A percentile compares a stretch with the other conserved stretches of the same genome.
Conservation (phyloP, 2,888 invertebrate genomes). For the Cyaniris semiargus region DNA sequence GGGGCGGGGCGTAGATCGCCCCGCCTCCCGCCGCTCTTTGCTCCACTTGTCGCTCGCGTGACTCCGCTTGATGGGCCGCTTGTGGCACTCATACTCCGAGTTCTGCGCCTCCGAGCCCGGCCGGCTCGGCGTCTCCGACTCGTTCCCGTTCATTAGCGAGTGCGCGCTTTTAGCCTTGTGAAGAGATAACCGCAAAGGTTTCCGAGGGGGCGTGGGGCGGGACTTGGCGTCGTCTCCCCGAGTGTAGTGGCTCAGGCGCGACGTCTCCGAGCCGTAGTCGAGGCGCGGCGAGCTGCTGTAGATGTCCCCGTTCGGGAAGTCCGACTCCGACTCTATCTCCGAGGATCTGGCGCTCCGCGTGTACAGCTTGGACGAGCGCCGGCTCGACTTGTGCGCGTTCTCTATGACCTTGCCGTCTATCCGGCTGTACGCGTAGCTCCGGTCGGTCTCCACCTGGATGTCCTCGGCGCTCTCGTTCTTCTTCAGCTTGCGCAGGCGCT, state of each 20-base stretch:
- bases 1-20: constrained; percentile 67
- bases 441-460: constrained; percentile 72
- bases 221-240: constrained; percentile 76
- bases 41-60: constrained; percentile 63
- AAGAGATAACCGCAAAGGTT: constrained; percentile 89
- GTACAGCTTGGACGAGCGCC: constrained; percentile 70
- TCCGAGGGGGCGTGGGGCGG: constrained; percentile 91
- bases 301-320: constrained; percentile 70
- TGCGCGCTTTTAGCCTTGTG: constrained; percentile 92
- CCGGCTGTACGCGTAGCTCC: constrained; percentile 67
- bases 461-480: constrained; percentile 74
- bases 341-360: constrained; percentile 85
- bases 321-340: constrained; percentile 89
- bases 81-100: constrained; percentile 70
- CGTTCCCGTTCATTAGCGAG: constrained; percentile 79
- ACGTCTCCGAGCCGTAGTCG: constrained; percentile 82
- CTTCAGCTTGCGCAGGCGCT: constrained; percentile 66
- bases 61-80: constrained; percentile 83
- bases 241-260: constrained; percentile 66
- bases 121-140: constrained; percentile 67
- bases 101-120: constrained; percentile 57
- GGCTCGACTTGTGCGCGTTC: constrained; percentile 77
- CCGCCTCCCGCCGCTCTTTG: constrained; percentile 57
- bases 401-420: constrained; percentile 78
- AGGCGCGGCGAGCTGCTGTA: constrained; percentile 68